Percentiles rank a stretch among this genome's conserved stretches.
Conservation (phyloP, 92 coral and sea anemone genomes). For the Epizoanthus stellaris region DNA sequence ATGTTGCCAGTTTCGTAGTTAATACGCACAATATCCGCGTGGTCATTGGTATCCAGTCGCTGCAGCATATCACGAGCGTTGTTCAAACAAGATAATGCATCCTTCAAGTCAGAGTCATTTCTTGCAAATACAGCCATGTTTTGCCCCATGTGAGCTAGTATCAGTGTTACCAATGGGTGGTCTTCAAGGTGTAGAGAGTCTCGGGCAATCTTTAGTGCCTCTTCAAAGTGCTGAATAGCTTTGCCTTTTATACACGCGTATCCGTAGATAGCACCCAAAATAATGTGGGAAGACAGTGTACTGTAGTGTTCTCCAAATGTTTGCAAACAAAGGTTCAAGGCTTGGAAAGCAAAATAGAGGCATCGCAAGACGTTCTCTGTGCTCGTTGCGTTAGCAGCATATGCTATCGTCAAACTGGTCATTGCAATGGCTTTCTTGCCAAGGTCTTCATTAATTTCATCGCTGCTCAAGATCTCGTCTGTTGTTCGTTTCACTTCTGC, state of each 20-base stretch:
- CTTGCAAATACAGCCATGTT: background rate
- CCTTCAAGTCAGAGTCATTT: background rate
- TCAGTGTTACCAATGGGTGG: background rate
- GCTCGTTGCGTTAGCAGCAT: conserved; percentile 2
- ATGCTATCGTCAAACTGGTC: background rate
- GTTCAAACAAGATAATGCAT: no score
- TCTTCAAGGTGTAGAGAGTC: background rate
- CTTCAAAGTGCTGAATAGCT: background rate
- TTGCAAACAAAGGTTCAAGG: background rate
- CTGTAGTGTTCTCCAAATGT: background rate
- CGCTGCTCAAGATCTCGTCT: background rate
- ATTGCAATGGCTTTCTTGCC: background rate
- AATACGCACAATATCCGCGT: no score
- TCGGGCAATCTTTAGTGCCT: background rate
- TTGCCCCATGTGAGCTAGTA: conserved; percentile 17
- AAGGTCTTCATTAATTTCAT: background rate
- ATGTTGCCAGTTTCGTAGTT: no score
- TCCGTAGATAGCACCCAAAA: conserved; percentile 3
- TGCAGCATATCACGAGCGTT: no score
- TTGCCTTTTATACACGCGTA: background rate
- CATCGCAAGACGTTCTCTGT: background rate
- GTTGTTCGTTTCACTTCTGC: background rate
- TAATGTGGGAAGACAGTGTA: background rate
- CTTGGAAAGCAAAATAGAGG: background rate
- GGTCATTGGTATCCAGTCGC: no score